Evolutionary conservation across 30 jellyfish, hydroid and myxozoan species (phyloP).

Genomic region (Turritopsis dohrnii): DNA sequence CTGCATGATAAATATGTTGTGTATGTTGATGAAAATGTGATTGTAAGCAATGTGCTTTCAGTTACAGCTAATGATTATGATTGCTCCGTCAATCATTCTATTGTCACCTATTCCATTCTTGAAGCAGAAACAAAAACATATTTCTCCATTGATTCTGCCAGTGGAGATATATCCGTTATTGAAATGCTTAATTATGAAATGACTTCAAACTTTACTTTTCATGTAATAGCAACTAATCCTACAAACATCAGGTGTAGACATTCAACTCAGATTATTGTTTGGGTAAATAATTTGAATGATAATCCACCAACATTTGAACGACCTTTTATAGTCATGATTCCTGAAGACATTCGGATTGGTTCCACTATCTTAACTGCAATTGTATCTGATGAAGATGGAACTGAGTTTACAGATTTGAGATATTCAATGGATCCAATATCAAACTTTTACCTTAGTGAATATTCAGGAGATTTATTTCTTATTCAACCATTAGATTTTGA

Average conservation of each 20-base stretch:
- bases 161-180: neutral
- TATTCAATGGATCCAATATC: neutral
- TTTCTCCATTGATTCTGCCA: neutral
- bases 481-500: neutral
- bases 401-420: neutral
- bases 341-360: conserved; percentile 41
- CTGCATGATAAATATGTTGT: neutral
- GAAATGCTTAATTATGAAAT: neutral
- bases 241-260: neutral
- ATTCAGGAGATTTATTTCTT: neutral
- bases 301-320: conserved; percentile 72
- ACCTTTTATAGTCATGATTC: conserved; percentile 41
- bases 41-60: neutral
- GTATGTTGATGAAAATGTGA: neutral
- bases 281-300: conserved; percentile 64
- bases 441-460: neutral
- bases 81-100: neutral
- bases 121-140: neutral
- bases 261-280: neutral
- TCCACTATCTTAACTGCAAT: neutral
- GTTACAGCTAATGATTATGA: conserved; percentile 6
- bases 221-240: neutral
- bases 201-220: neutral
- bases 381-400: neutral
- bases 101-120: neutral